Conservation (phyloP, 2,797 vertebrate species). For the Peromyscus attwateri region DNA sequence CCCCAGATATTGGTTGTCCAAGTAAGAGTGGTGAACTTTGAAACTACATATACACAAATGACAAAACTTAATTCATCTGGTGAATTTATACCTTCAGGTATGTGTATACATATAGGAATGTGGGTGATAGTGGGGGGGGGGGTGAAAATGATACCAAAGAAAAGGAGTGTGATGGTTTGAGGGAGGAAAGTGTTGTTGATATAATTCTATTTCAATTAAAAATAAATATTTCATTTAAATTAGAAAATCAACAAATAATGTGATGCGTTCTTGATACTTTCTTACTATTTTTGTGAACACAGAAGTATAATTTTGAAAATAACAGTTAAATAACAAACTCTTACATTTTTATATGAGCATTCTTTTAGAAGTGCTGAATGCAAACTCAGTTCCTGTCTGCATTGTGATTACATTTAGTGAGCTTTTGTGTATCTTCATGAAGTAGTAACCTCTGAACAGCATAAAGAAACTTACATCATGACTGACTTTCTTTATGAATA, state of each 20-base stretch:
- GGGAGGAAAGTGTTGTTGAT: background rate
- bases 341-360: background rate
- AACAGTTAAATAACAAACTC: background rate
- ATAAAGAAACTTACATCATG: background rate
- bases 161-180: background rate
- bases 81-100: background rate
- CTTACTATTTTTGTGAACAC: too few species aligned
- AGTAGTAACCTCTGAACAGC: background rate
- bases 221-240: background rate
- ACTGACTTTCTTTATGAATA: background rate
- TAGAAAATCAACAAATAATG: background rate
- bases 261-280: too few species aligned
- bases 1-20: background rate
- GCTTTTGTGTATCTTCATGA: background rate
- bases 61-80: background rate
- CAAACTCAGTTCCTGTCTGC: background rate
- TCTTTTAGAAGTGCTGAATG: background rate
- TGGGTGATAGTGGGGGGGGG: background rate
- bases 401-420: background rate
- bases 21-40: background rate
- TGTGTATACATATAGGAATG: too few species aligned
- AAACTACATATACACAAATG: background rate
- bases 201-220: background rate
- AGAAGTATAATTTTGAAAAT: background rate
- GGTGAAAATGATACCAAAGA: background rate